Evolutionary conservation across 2,888 invertebrate species (phyloP), one percentile per base, ranked within the genome.

Genomic region (Exephanes ischioxanthus): DNA sequence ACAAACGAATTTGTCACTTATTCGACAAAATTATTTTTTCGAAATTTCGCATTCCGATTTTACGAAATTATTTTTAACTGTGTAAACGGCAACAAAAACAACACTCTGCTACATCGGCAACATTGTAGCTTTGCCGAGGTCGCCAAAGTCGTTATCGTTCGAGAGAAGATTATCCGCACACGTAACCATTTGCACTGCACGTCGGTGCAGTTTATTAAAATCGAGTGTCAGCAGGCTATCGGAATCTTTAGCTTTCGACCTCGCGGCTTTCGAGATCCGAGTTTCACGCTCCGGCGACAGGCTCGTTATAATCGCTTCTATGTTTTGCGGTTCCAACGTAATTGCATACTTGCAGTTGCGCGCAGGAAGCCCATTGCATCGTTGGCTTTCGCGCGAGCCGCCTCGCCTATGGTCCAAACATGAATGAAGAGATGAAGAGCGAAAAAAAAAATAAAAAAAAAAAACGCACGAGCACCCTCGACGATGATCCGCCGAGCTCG

Each of bases 81-180:
- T 26, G 26, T 26, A 26, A 0, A 22, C 22, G 22, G 22, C 22
- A 22, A 22, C 1, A 22, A 22, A 22, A 22, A 22, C 22, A 0
- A 22, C 26, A 26, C 26, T 26, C 26, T 2, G 2, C 26, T 26
- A 26, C 26, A 26, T 26, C 26, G 2, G 78, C 22, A 83, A 87
- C 83, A 86, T 73, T 86, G 84, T 88, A 84, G 86, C 83, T 83
- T 41, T 86, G 79, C 72, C 73, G 71, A 77, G 58, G 66, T 75
- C 61, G 58, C 51, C 55, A 11, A 19, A 22, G 22, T 48, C 22
- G 67, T 76, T 85, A 77, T 85, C 79, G 19, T 1, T 58, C 73
- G 53, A 66, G 22, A 58, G 14, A 14, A 26, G 22, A 58, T 48
- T 30, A 55, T 73, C 55, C 33, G 16, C 41, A 37, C 14, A 53